Base-by-base conservation (phyloP, 2,888 invertebrate species). In the Cyrtodaria siliqua region DNA sequence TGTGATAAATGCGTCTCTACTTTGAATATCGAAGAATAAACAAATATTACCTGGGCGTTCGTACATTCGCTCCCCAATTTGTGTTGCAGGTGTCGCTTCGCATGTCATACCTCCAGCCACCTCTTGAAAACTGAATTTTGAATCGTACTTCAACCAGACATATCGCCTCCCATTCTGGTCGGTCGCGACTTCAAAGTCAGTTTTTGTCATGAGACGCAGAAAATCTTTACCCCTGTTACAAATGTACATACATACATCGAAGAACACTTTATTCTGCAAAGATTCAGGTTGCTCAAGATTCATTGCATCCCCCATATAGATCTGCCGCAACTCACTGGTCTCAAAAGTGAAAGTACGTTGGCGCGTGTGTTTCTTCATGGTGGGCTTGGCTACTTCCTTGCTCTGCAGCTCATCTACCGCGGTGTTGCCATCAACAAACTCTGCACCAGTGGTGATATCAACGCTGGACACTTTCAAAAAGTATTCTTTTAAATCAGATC, bases 201-300 rank as follows among this genome's bases (percentile, higher is more conserved):
- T 83, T 64, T 90, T 90, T 16, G 86, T 86, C 88, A 90, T 90
- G 50, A 86, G 69, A 18, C 88, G 76, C 53, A 90, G 79, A 63
- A 87, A 88, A 60, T 90, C 89, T 76, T 89, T 89, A 8, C 89
- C 88, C n/a, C 89, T 81, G 72, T 88, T 89, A 72, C 88, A 87
- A 55, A 89, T 87, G 67, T 88, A 89, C 60, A 90, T 74, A 62
- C 87, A 89, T 6, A 90, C 83, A 73, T 90, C 90, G 64, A 90
- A 89, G 74, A 89, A 90, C 2, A 89, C 88, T 66, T 90, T 90
- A 63, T 90, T 90, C 69, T 90, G 90, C 18, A 90, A 63, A 12
- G 86, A 84, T 59, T 89, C 89, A 2, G 90, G 90, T 40, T 85
- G 86, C 55, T 86, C 85, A 9, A 84, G 60, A 60, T 87, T 85